Percentiles rank a stretch among this genome's conserved stretches.
These are phyloP conservation scores for Schlechtendalia chinensis DNA, from an alignment of 1,140 invertebrate genomes.

Conservation along the genomic window DNA sequence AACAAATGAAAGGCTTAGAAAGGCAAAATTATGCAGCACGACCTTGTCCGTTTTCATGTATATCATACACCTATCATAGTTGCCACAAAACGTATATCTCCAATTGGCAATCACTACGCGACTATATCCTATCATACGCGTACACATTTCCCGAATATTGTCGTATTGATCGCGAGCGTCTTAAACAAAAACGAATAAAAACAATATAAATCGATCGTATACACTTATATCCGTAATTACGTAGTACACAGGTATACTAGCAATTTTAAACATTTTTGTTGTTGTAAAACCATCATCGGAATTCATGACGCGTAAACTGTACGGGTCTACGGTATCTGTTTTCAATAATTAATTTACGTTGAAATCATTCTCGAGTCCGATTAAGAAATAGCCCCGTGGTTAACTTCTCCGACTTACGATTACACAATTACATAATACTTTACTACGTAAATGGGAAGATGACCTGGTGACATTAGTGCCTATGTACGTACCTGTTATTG, in stretches of 20 bases:
- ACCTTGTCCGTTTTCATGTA: background rate
- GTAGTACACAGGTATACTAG: background rate
- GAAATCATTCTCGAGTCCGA: background rate
- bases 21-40: background rate
- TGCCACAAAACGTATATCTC: too few relatives aligned
- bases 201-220: too few relatives aligned
- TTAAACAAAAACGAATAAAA: too few relatives aligned
- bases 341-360: background rate
- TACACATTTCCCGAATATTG: too few relatives aligned
- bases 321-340: background rate
- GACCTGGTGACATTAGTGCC: slow-evolving; percentile 28
- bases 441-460: slow-evolving; percentile 16
- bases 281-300: background rate
- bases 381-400: background rate
- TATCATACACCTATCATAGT: too few relatives aligned
- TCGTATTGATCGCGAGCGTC: too few relatives aligned
- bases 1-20: background rate
- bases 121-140: too few relatives aligned
- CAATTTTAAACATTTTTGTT: too few relatives aligned
- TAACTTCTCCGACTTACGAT: background rate
- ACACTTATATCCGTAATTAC: too few relatives aligned
- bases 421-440: background rate
- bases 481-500: background rate
- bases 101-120: too few relatives aligned
- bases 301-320: background rate